phyloP scores from a whole-genome alignment of 1,140 invertebrate species.

The Colletes latitarsis region DNA sequence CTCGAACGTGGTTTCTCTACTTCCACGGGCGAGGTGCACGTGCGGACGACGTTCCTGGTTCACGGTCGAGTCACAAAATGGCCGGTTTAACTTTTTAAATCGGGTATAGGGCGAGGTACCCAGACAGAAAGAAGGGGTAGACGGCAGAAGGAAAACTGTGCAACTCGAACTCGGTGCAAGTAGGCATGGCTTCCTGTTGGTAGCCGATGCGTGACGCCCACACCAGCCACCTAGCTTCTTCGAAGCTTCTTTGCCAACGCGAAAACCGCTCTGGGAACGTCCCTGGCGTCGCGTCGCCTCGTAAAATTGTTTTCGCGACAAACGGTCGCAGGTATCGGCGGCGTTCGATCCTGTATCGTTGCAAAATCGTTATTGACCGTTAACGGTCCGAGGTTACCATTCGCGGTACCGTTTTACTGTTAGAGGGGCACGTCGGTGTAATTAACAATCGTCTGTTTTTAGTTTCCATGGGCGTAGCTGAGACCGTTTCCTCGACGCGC shows the following conservation, averaged over 20 bases:
- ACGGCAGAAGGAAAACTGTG: slow-evolving; percentile 44
- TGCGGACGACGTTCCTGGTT: slow-evolving; percentile 37
- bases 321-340: background rate
- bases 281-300: background rate
- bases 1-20: background rate
- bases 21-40: background rate
- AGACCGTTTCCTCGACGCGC: slow-evolving; percentile 25
- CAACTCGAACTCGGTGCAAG: slow-evolving; percentile 56
- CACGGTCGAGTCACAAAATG: slow-evolving; percentile 49
- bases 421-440: slow-evolving; percentile 6
- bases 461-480: slow-evolving; percentile 15
- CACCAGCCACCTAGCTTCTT: slow-evolving; percentile 56
- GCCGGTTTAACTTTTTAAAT: slow-evolving; percentile 54
- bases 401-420: slow-evolving; percentile 13
- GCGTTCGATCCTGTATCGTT: background rate
- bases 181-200: slow-evolving; percentile 73
- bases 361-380: slow-evolving; percentile 15
- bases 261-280: background rate
- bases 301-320: background rate
- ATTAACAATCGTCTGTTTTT: slow-evolving; percentile 42
- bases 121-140: slow-evolving; percentile 1
- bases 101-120: slow-evolving; percentile 1
- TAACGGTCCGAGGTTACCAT: background rate
- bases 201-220: slow-evolving; percentile 73
- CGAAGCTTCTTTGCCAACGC: slow-evolving; percentile 28